Evolutionary conservation across 2,797 vertebrate species (phyloP), one percentile per base, ranked within the genome.

Genomic region (Danionella dracula): DNA sequence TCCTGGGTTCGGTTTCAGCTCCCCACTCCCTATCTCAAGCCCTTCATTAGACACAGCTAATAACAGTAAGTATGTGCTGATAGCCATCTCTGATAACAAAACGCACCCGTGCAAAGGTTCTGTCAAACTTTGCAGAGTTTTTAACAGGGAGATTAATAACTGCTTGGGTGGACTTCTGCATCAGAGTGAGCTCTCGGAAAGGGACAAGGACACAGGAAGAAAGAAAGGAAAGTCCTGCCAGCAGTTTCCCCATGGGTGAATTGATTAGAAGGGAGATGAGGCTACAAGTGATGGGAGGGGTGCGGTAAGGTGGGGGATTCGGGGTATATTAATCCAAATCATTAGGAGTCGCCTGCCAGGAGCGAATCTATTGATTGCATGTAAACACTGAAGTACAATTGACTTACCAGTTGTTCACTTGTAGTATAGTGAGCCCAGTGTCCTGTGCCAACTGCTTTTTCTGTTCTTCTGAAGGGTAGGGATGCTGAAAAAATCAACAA

Each of bases 391-490:
- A 64, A 85, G 68, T 55, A 64, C 79, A 83, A 85, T 83, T 83
- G 75, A 90, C 92, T 90, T 84, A 93, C 92, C 92, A 93, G 60
- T 78, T 78, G 72, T 78, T 75, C 80, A 84, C 85, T 93, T 99
- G 96, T 89, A 99, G 93, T 89, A 99, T 99, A 86, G 96, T 98
- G 85, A 99, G 94, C 78, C 96, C 96, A 8, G 96, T 99, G 86
- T 99, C 96, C 89, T 99, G 96, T 80, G 96, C 96, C 91, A 99
- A 90, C 88, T 99, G 96, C 82, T 99, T 99, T 92, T 99, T 99
- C 94, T 99, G 96, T 88, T 99, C 96, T 92, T 99, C 96, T 87
- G 96, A 99, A 64, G 96, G 96, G 86, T 99, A 99, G 50, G 96
- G 96, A 81, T 99, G 96, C 96, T 99, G 82, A 86, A 55, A 85